Evolutionary conservation across 2,113 vertebrate genomes (phyloP).

Genomic region (Corythornis vintsioides): DNA sequence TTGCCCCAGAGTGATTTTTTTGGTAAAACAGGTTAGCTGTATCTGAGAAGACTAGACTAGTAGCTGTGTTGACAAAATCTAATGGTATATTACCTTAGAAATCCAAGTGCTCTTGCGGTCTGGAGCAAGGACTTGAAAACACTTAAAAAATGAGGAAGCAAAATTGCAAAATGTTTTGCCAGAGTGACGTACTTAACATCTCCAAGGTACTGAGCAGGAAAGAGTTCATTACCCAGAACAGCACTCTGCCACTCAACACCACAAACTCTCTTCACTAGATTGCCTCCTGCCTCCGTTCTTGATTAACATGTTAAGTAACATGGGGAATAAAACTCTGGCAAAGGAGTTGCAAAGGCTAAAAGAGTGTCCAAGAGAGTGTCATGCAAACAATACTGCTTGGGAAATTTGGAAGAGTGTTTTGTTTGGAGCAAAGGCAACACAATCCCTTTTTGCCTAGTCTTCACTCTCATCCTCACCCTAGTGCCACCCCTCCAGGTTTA

Average conservation of each 20-base stretch:
- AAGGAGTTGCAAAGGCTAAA: background rate
- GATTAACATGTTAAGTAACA: background rate
- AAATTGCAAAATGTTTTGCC: background rate
- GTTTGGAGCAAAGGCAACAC: background rate
- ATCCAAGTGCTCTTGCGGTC: background rate
- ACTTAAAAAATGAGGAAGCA: conserved; percentile 26
- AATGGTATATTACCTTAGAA: background rate
- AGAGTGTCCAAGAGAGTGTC: background rate
- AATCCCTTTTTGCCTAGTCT: background rate
- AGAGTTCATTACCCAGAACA: background rate
- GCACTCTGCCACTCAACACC: background rate
- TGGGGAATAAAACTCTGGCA: background rate
- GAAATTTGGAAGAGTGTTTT: background rate
- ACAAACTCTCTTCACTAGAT: background rate
- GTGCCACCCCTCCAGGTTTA: background rate
- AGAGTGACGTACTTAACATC: background rate
- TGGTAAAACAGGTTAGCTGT: background rate
- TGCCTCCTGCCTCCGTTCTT: background rate
- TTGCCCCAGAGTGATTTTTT: conserved; percentile 26
- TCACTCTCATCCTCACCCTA: background rate
- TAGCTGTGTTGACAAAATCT: conserved; percentile 2
- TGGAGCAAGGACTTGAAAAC: background rate
- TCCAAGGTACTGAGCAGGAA: background rate
- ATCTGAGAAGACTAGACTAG: background rate
- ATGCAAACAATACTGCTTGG: background rate